Evolutionary conservation across 2,797 vertebrate genomes (phyloP).

Genomic region (Spondyliosoma cantharus): DNA sequence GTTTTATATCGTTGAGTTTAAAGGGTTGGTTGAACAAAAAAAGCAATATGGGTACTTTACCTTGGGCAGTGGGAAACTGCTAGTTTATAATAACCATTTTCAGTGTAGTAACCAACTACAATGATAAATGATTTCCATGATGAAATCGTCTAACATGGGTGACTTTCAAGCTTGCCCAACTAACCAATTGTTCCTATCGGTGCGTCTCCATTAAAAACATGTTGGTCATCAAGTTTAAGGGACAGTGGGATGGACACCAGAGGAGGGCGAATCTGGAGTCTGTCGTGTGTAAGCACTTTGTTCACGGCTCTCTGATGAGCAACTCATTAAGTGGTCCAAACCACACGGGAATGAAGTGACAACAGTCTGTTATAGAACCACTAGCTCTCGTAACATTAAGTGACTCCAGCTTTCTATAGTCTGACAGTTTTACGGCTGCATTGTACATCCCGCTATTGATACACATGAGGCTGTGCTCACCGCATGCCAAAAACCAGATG

Average conservation of each 20-base stretch:
- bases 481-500: slow-evolving; percentile 44
- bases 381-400: slow-evolving; percentile 67
- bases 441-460: slow-evolving; percentile 72
- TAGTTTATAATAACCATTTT: not conserved
- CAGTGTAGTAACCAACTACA: not conserved
- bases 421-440: slow-evolving; percentile 74
- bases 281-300: slow-evolving; percentile 34
- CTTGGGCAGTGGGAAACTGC: not conserved
- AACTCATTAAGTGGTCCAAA: slow-evolving; percentile 67
- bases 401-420: slow-evolving; percentile 67
- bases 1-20: too few species aligned
- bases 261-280: slow-evolving; percentile 16
- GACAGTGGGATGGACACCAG: not conserved
- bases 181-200: not conserved
- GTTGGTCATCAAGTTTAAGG: slow-evolving; percentile 16
- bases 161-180: not conserved
- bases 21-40: too few species aligned
- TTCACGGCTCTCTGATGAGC: slow-evolving; percentile 59
- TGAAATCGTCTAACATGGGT: slow-evolving; percentile 1
- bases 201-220: not conserved
- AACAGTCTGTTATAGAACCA: slow-evolving; percentile 54
- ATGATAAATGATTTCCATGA: not conserved
- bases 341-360: slow-evolving; percentile 59
- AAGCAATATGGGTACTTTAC: not conserved
- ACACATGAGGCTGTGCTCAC: slow-evolving; percentile 41